Evolutionary conservation across 1,140 invertebrate genomes (phyloP), one percentile per base, ranked within the genome.

Genomic region (Nebria ingens): DNA sequence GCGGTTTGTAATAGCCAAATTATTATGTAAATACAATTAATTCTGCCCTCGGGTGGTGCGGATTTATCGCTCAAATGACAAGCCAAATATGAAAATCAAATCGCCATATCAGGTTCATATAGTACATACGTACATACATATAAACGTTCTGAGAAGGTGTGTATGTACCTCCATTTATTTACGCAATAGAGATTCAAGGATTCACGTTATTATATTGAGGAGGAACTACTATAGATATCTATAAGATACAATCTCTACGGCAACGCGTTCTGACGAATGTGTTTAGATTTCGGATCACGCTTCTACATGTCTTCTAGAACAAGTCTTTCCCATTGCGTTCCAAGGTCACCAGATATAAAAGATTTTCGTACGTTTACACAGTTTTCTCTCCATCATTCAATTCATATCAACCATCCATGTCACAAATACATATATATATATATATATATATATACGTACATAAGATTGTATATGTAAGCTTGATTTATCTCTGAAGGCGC

Each of bases 1-100:
- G 40, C 17, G 40, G 3, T 45, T 45, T 45, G n/a, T 45, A 45
- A 45, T 45, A 17, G 40, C 17, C 40, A 45, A 45, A 45, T 45
- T 45, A 45, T 45, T 45, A 45, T 45, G 40, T 9, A 17, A 45
- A 45, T 45, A 17, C 17, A 45, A 45, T 45, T 45, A 45, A 45
- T 11, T 45, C 4, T 17, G 40, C 6, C 40, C 40, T 17, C 9
- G 15, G 15, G 40, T 17, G 15, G 6, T 29, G 17, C 40, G 15
- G 40, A 12, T 45, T 11, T 45, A 45, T 45, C 17, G 40, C 9
- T 45, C 40, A 45, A 45, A 45, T 45, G 40, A 45, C 40, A 45
- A 12, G 17, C 40, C 17, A 45, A 17, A 45, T 45, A 11, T 34
- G 25, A 34, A 34, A n/a, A 9, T 34, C 25, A 34, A 6, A 34